Percentiles rank a stretch among this genome's conserved stretches.
phyloP scores from a whole-genome alignment of 2,113 vertebrate species.

The Apteryx owenii region DNA sequence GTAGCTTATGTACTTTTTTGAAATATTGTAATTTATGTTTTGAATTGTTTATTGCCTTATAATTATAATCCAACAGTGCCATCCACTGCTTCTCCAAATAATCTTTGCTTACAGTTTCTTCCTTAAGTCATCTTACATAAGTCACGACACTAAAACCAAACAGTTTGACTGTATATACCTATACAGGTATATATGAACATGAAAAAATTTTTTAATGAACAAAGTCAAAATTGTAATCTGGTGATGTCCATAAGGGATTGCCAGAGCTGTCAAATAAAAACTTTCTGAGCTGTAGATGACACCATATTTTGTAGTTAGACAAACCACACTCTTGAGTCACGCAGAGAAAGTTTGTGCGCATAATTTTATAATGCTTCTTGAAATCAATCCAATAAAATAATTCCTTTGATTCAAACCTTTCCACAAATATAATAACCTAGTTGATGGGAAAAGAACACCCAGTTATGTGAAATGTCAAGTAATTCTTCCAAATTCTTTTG shows the following conservation, averaged over 20 bases:
- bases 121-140: neutral
- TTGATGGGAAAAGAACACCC: neutral
- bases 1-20: neutral
- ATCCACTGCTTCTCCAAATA: conserved; percentile 73
- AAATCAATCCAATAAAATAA: conserved; percentile 41
- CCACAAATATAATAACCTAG: neutral
- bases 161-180: neutral
- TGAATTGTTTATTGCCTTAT: conserved; percentile 54
- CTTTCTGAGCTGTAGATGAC: conserved; percentile 12
- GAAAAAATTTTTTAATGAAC: neutral
- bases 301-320: neutral
- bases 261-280: conserved; percentile 46
- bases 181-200: neutral
- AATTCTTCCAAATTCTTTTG: neutral
- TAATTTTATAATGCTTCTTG: neutral
- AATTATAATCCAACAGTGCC: conserved; percentile 77
- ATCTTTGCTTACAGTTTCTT: conserved; percentile 45
- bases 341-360: neutral
- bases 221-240: conserved; percentile 30
- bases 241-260: conserved; percentile 28
- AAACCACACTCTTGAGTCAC: conserved; percentile 4
- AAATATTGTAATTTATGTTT: conserved; percentile 28
- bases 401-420: neutral
- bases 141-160: neutral
- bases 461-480: neutral